Base-by-base conservation (phyloP, 2,888 invertebrate genomes). In the Eumerus sabulonum region DNA sequence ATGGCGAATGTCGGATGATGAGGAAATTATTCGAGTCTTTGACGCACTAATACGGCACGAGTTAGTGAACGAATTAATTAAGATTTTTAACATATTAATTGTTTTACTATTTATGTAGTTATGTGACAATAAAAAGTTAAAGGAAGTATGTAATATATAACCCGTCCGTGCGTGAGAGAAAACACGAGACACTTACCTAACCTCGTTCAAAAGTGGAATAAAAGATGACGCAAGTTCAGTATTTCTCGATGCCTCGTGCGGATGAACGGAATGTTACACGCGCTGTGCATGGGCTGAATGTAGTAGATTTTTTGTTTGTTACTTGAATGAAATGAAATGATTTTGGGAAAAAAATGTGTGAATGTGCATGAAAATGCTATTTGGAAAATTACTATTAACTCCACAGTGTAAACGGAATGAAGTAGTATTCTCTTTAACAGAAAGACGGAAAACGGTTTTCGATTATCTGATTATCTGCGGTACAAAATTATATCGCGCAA, bases 111-210 rank as follows among this genome's bases (percentile, higher is more conserved):
- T n/a, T n/a, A n/a, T n/a, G n/a, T n/a, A n/a, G n/a, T 68, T 59
- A 40, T 11, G 17, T 16, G 13, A 7, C 57, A 18, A 73, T 40
- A 14, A 68, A 56, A 4, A 7, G 27, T 64, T 56, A 7, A 27
- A 18, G 11, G 18, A 27, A 27, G 38, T 38, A 67, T 38, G 17
- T 63, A 66, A 53, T 76, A 84, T 83, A 40, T 50, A 68, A 83
- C 85, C 83, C 84, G 84, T 84, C 85, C 84, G 82, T 53, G 13
- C 57, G 38, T 56, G 50, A 71, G 19, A 45, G 82, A 62, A 83
- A 83, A 84, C 83, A 83, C 83, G 81, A 36, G 79, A 85, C 86
- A 86, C 88, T 87, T 87, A 87, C 87, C 87, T 88, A 88, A 87
- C 87, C 86, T 88, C 86, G 86, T 86, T 87, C 86, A 86, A 87